These are phyloP conservation scores for Drosophila elegans DNA, from an alignment of 1,140 invertebrate species.

Conservation along the genomic window DNA sequence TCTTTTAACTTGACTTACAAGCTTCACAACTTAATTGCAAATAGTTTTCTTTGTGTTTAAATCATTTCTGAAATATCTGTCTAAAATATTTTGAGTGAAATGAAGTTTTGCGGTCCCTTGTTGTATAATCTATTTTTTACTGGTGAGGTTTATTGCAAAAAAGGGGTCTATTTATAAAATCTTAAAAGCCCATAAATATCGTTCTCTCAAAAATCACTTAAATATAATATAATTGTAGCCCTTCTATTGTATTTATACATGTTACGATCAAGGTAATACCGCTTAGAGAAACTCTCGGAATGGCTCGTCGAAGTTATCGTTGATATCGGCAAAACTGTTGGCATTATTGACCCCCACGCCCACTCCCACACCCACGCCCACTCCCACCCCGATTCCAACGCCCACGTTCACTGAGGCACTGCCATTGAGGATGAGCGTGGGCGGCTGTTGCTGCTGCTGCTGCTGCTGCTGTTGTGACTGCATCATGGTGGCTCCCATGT, in stretches of 20 bases:
- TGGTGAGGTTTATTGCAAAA: no score
- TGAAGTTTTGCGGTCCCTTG: no score
- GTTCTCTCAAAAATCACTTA: not conserved
- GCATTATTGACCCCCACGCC: conserved; percentile 39
- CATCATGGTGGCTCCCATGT: conserved; percentile 60
- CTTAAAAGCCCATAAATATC: not conserved
- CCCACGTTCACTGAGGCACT: conserved; percentile 40
- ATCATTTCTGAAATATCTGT: no score
- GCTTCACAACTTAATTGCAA: no score
- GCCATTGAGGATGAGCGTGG: conserved; percentile 72
- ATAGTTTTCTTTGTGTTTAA: no score
- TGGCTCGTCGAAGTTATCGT: conserved; percentile 81
- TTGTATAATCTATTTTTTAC: no score
- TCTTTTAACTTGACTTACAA: no score
- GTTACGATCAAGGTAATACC: conserved; percentile 30
- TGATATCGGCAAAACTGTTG: conserved; percentile 64
- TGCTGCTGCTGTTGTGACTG: conserved; percentile 38
- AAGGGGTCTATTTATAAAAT: no score
- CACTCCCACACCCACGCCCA: conserved; percentile 40
- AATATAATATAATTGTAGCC: not conserved
- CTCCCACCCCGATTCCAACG: conserved; percentile 32
- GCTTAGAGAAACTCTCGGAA: conserved; percentile 78
- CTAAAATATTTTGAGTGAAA: no score
- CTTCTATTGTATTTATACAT: not conserved
- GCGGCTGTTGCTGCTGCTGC: conserved; percentile 39